Conservation (phyloP, 2,797 vertebrate species). For the Diglossa cyanea region DNA sequence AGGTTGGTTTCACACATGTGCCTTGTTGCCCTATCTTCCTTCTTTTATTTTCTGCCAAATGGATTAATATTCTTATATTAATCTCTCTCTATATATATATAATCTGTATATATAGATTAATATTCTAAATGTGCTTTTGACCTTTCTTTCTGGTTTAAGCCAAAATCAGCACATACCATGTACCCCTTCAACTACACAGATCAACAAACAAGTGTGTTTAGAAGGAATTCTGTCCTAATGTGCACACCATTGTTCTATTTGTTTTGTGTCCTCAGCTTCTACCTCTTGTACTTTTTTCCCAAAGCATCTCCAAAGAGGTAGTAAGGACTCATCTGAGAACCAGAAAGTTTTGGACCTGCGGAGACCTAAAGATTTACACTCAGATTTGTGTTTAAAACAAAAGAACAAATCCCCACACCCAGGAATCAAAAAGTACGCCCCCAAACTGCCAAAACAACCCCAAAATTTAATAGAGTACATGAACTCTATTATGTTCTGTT, state of each 20-base stretch:
- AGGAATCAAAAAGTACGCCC: not conserved
- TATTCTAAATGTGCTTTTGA: not conserved
- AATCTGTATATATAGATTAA: not conserved
- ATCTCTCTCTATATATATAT: not conserved
- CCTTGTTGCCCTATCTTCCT: not conserved
- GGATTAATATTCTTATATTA: not conserved
- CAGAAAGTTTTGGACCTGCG: not conserved
- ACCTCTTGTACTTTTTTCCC: not conserved
- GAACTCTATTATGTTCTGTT: not conserved
- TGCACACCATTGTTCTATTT: not conserved
- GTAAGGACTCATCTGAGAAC: not conserved
- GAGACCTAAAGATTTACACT: not conserved
- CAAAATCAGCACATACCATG: accelerated
- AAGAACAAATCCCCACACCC: not conserved
- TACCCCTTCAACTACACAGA: not conserved
- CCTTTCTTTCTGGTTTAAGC: not conserved
- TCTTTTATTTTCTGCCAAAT: not conserved
- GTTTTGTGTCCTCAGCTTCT: not conserved
- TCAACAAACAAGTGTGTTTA: not conserved
- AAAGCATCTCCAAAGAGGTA: not conserved
- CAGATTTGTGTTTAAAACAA: not conserved
- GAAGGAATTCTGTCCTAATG: not conserved
- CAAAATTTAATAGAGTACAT: not conserved
- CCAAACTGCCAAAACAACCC: not conserved
- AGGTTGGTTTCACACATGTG: not conserved